Evolutionary conservation across 37 sponge, comb jelly and placozoan genomes (phyloP), one percentile per base, ranked within the genome.

Genomic region (Ianthella basta): DNA sequence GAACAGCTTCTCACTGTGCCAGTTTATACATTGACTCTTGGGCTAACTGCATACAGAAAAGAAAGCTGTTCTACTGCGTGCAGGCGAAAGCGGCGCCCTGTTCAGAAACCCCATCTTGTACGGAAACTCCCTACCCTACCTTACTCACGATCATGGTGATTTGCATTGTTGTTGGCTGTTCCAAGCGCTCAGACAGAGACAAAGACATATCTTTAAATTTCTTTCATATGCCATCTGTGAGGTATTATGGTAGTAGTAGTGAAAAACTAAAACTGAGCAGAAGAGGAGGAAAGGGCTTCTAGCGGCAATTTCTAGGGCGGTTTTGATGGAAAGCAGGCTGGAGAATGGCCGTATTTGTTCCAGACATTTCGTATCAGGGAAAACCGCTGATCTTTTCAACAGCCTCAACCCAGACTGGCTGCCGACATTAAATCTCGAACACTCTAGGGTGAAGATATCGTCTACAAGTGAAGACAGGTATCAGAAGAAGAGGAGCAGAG

Each of bases 181-280:
- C 65, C 66, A 82, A 82, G 83, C 60, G 83, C 29, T 82, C 83
- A 34, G 83, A 82, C 83, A 63, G 83, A 33, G 83, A 82, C 67
- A 82, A 82, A 40, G 68, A 82, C 53, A 66, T 82, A 24, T 82
- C 83, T 36, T n/a, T n/a, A n/a, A n/a, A n/a, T n/a, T 82, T 82
- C 66, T 82, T 63, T 82, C 40, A 66, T n/a, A 82, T 65, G 16
- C 65, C 60, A 66, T 59, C 60, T 24, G 30, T 80, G 8, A 55
- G 61, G 27, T 30, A 79, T 30, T 30, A 8, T 66, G 38, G 83
- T 63, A 44, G 83, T n/a, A 32, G n/a, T 16, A 34, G 38, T 36
- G 83, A 82, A 82, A 8, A 44, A 8, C 29, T 33, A 40, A 41
- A 82, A 38, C 66, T 82, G 25, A 82, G 83, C 36, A 38, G 41